Conservation (phyloP, 2,113 vertebrate species). For the Aleadryas rufinucha region DNA sequence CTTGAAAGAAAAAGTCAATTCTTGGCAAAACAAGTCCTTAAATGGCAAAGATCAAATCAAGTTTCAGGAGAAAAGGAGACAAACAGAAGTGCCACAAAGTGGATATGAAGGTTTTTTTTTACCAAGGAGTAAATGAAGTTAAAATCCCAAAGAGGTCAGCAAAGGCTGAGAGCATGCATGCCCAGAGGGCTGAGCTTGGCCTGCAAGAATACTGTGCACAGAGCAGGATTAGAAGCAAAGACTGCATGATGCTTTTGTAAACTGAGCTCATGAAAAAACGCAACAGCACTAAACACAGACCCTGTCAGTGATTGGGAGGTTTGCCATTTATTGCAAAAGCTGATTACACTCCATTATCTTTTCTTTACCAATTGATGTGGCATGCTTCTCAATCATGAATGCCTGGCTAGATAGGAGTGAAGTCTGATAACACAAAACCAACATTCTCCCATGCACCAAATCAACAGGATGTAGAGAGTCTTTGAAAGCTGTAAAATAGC, state of each 20-base stretch:
- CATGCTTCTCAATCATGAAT: background rate
- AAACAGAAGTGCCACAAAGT: background rate
- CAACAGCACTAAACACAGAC: background rate
- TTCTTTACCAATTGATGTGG: background rate
- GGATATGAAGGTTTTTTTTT: background rate
- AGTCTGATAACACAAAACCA: background rate
- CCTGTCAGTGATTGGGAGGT: background rate
- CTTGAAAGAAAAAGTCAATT: background rate
- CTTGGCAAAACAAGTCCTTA: background rate
- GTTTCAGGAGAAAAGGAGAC: background rate
- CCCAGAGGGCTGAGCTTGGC: background rate
- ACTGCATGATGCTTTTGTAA: background rate
- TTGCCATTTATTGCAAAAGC: background rate
- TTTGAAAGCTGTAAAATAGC: background rate
- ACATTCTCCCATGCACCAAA: background rate
- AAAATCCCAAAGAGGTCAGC: background rate
- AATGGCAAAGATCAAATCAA: background rate
- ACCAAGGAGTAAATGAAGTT: background rate
- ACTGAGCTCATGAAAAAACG: background rate
- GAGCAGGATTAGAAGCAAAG: background rate
- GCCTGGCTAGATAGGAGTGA: background rate
- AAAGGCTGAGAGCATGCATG: background rate
- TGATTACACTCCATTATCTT: background rate
- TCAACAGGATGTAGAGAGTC: background rate
- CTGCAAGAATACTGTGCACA: background rate